These are phyloP conservation scores for Parotocinclus haroldoi DNA, from an alignment of 2,797 vertebrate species.

Conservation along the genomic window DNA sequence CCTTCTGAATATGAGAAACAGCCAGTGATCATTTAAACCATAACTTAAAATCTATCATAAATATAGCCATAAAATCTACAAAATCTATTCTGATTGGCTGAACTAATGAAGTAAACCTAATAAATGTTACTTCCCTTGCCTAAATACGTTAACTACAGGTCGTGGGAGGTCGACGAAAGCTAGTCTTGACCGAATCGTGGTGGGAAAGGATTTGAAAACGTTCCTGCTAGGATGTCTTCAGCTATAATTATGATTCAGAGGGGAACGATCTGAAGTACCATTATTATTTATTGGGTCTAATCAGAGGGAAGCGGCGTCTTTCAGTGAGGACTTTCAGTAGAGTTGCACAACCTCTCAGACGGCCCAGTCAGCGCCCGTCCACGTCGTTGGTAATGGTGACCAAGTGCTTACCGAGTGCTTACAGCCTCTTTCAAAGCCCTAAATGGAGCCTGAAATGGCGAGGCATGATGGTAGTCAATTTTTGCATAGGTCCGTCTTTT, in stretches of 20 bases:
- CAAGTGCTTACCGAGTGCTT: too few species aligned
- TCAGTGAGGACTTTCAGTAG: conserved; percentile 1
- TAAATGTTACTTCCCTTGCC: too few species aligned
- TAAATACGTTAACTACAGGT: too few species aligned
- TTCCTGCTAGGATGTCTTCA: background rate
- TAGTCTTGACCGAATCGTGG: conserved; percentile 3
- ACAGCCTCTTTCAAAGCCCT: background rate
- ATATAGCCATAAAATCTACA: too few species aligned
- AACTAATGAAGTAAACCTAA: too few species aligned
- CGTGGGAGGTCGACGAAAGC: background rate
- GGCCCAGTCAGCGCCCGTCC: conserved; percentile 8
- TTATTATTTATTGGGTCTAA: conserved; percentile 16
- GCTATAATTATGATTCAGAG: conserved; percentile 22
- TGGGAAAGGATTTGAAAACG: conserved; percentile 16
- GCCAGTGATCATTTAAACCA: too few species aligned
- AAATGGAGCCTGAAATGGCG: conserved; percentile 8
- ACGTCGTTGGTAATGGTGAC: conserved; percentile 11
- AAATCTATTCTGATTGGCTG: too few species aligned
- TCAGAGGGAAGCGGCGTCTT: conserved; percentile 17
- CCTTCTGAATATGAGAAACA: too few species aligned
- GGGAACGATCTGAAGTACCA: conserved; percentile 2
- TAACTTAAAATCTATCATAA: too few species aligned
- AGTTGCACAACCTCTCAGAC: conserved; percentile 17
- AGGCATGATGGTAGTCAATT: conserved; percentile 4
- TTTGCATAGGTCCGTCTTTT: background rate